Evolutionary conservation across 2,113 vertebrate species (phyloP).

Genomic region (Equus przewalskii): DNA sequence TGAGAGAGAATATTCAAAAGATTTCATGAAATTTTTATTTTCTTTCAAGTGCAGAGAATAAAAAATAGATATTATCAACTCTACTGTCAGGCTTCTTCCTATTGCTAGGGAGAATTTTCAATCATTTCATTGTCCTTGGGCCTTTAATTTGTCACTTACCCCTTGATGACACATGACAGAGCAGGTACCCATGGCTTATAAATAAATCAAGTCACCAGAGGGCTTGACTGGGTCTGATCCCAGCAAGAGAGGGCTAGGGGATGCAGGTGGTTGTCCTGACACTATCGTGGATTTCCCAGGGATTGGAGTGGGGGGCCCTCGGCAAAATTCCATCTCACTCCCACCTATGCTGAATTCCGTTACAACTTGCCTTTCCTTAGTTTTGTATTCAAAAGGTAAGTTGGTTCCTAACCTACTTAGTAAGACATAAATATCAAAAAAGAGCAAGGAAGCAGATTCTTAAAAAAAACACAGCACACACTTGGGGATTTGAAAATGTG

Average conservation of each 20-base stretch:
- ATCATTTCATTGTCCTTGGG: not conserved
- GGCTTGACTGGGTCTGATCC: not conserved
- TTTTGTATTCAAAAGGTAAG: not conserved
- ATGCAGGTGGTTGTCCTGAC: not conserved
- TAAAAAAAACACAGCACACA: not conserved
- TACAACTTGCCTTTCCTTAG: not conserved
- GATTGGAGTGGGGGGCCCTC: not conserved
- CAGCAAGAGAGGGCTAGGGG: not conserved
- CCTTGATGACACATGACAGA: not conserved
- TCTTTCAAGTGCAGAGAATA: not conserved
- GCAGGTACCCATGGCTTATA: not conserved
- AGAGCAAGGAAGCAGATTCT: not conserved
- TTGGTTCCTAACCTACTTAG: not conserved
- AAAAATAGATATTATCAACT: not conserved
- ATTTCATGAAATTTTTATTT: not conserved
- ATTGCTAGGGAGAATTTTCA: not conserved
- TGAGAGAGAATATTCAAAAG: not conserved
- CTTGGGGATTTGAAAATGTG: not conserved
- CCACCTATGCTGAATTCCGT: not conserved
- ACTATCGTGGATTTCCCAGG: not conserved
- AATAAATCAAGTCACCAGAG: not conserved
- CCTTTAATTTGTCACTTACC: not conserved
- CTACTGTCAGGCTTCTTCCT: not conserved
- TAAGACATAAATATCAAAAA: not conserved
- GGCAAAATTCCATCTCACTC: not conserved